Evolutionary conservation across 2,113 vertebrate genomes (phyloP).

Genomic region (Gymnorhina tibicen): DNA sequence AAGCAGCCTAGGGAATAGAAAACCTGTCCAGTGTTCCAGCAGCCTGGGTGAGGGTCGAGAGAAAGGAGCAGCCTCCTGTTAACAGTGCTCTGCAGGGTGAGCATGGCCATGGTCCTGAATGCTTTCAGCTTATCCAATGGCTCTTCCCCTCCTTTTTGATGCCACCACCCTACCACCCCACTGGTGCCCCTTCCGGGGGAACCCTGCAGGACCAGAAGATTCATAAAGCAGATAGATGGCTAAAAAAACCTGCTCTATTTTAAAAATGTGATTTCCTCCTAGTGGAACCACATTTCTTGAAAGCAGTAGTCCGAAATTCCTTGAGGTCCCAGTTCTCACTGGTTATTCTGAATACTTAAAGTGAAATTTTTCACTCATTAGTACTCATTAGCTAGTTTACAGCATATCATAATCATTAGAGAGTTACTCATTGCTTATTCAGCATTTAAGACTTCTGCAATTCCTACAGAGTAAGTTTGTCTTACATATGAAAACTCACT

Average conservation of each 20-base stretch:
- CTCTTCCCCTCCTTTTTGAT: rapidly evolving
- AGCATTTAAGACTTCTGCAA: neutral
- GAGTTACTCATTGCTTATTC: neutral
- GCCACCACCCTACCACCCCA: rapidly evolving
- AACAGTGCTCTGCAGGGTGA: rapidly evolving
- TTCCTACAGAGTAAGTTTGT: neutral
- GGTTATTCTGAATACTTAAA: neutral
- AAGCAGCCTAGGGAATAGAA: neutral
- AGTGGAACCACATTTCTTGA: neutral
- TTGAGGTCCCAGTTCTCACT: neutral
- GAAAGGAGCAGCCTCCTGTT: neutral
- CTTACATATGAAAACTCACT: neutral
- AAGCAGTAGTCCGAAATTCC: neutral
- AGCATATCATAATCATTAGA: neutral
- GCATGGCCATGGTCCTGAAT: rapidly evolving
- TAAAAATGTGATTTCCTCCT: neutral
- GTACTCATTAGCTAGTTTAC: neutral
- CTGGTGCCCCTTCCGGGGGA: rapidly evolving
- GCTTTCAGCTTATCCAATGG: rapidly evolving
- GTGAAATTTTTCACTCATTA: neutral
- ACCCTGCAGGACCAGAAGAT: neutral
- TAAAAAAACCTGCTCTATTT: neutral
- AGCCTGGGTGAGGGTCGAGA: neutral
- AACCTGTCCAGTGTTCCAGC: neutral
- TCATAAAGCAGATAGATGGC: neutral